Conservation (phyloP, 2,113 vertebrate genomes). For the Columbina picui region DNA sequence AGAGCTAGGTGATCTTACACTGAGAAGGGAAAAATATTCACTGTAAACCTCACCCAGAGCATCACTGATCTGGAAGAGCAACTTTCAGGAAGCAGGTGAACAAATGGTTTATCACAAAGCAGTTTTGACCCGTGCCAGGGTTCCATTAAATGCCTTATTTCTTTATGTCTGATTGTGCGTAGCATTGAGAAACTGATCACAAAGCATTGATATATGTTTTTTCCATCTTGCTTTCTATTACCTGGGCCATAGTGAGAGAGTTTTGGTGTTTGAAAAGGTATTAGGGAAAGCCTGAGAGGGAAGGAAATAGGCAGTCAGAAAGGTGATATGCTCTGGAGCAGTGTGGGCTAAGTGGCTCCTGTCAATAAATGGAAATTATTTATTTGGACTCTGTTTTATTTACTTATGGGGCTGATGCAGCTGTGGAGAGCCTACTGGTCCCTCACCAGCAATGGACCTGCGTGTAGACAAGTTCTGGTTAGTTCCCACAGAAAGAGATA, state of each 20-base stretch:
- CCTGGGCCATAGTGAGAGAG: neutral
- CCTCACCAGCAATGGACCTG: neutral
- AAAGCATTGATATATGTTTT: neutral
- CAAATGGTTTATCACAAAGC: conserved; percentile 23
- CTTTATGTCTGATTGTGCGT: neutral
- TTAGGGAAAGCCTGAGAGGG: neutral
- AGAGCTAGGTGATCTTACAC: neutral
- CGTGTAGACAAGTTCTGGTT: neutral
- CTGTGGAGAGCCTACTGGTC: neutral
- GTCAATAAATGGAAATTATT: neutral
- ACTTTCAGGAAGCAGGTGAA: conserved; percentile 5
- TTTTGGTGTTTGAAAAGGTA: neutral
- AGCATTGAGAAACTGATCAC: neutral
- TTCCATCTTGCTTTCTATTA: neutral
- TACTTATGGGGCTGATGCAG: neutral
- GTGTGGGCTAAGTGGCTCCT: neutral
- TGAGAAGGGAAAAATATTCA: neutral
- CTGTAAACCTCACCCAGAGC: neutral
- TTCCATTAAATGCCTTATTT: conserved; percentile 10
- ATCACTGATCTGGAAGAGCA: conserved; percentile 46
- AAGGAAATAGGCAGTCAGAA: neutral
- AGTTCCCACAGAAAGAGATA: neutral
- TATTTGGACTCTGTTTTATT: neutral
- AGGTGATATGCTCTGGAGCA: neutral
- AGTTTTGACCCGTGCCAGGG: conserved; percentile 18